These are phyloP conservation scores for Halocaridina rubra DNA, from an alignment of 2,888 invertebrate genomes.

Conservation along the genomic window DNA sequence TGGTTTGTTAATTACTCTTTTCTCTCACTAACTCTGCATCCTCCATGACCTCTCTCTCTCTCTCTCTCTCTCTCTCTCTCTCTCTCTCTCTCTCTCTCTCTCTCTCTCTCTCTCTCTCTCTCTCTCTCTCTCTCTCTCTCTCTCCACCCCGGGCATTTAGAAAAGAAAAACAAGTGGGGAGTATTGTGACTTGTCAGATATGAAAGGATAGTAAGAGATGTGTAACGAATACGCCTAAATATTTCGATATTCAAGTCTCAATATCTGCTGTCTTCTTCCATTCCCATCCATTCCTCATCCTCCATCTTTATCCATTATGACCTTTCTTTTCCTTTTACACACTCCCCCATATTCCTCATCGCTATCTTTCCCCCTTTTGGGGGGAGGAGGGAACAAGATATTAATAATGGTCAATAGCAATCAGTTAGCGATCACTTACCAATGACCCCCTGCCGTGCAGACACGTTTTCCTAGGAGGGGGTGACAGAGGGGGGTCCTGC, in stretches of 20 bases:
- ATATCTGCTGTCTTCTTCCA: too few species aligned
- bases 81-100: not conserved
- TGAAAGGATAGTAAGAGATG: too few species aligned
- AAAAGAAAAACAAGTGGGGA: too few species aligned
- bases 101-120: not conserved
- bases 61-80: not conserved
- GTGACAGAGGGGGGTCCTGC: not conserved
- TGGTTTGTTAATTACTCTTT: too few species aligned
- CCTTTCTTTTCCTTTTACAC: not conserved
- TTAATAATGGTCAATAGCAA: conserved; percentile 18
- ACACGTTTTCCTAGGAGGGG: not conserved
- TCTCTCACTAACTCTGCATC: too few species aligned
- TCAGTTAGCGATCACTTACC: conserved; percentile 10
- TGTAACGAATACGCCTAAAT: too few species aligned
- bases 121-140: not conserved
- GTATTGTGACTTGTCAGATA: too few species aligned
- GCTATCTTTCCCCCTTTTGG: not conserved
- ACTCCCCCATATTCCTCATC: not conserved
- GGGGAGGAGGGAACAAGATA: not conserved
- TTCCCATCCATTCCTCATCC: too few species aligned
- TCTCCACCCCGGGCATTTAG: not conserved
- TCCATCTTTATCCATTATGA: too few species aligned
- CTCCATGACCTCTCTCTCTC: not conserved
- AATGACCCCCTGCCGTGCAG: not conserved
- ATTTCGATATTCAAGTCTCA: too few species aligned